Evolutionary conservation across 2,888 invertebrate species (phyloP).

Genomic region (Calliscelio sp.): DNA sequence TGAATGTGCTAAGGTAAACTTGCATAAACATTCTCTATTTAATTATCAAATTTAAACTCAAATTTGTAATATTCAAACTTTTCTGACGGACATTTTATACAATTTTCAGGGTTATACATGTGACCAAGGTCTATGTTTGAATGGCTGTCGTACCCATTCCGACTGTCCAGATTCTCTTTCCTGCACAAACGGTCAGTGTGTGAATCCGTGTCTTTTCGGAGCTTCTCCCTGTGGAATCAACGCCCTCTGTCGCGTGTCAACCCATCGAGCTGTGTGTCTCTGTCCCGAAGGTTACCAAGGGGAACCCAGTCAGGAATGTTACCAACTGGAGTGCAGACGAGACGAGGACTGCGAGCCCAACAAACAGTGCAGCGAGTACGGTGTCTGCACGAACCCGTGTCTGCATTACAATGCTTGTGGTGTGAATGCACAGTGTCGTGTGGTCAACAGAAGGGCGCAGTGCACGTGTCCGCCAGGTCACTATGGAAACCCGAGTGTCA

Average conservation of each 20-base stretch:
- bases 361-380: slow-evolving; percentile 90
- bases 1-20: slow-evolving; percentile 87
- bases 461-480: slow-evolving; percentile 92
- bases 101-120: slow-evolving; percentile 91
- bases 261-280: slow-evolving; percentile 94
- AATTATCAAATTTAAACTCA: no score
- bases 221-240: slow-evolving; percentile 92
- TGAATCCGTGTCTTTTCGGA: slow-evolving; percentile 89
- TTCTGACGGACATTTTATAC: no score
- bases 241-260: slow-evolving; percentile 92
- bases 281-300: slow-evolving; percentile 95
- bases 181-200: slow-evolving; percentile 90
- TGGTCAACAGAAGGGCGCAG: slow-evolving; percentile 91
- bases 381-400: slow-evolving; percentile 94
- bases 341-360: slow-evolving; percentile 92
- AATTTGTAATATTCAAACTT: no score
- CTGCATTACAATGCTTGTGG: slow-evolving; percentile 92
- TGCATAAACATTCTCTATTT: no score
- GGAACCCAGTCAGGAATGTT: slow-evolving; percentile 92
- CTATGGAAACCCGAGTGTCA: slow-evolving; percentile 90
- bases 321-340: slow-evolving; percentile 91
- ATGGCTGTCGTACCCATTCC: slow-evolving; percentile 92
- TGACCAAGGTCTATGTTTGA: slow-evolving; percentile 90
- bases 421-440: slow-evolving; percentile 93
- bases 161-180: slow-evolving; percentile 93